These are phyloP conservation scores for Palloptera scutellata DNA, from an alignment of 2,888 invertebrate genomes.

Conservation along the genomic window DNA sequence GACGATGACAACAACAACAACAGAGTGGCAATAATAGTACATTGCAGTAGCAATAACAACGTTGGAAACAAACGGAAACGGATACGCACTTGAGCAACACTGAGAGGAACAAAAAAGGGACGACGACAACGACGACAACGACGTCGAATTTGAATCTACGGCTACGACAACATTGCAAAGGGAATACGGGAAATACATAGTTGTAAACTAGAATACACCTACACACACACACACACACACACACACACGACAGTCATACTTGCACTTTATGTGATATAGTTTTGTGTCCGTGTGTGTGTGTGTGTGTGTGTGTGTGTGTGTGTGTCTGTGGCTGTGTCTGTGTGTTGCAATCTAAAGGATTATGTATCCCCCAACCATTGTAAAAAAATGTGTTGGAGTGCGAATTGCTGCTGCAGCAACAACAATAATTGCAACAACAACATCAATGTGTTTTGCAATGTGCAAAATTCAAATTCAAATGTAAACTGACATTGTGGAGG, in stretches of 20 bases:
- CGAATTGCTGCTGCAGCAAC: not conserved
- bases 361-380: conserved; percentile 11
- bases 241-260: not conserved
- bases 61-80: no score
- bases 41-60: no score
- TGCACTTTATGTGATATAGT: not conserved
- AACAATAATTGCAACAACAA: not conserved
- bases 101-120: no score
- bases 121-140: no score
- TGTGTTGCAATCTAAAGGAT: conserved; percentile 16
- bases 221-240: not conserved
- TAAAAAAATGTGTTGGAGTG: conserved; percentile 1
- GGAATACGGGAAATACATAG: no score
- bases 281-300: not conserved
- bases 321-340: conserved; percentile 14
- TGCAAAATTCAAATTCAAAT: conserved; percentile 34
- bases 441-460: not conserved
- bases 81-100: no score
- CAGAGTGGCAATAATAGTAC: not conserved
- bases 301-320: not conserved
- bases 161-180: no score
- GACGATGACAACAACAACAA: conserved; percentile 13
- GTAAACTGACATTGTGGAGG: conserved; percentile 39
- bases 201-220: no score
- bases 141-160: no score